Conservation (phyloP, 2,888 invertebrate species). For the Tenthredo mesomela region DNA sequence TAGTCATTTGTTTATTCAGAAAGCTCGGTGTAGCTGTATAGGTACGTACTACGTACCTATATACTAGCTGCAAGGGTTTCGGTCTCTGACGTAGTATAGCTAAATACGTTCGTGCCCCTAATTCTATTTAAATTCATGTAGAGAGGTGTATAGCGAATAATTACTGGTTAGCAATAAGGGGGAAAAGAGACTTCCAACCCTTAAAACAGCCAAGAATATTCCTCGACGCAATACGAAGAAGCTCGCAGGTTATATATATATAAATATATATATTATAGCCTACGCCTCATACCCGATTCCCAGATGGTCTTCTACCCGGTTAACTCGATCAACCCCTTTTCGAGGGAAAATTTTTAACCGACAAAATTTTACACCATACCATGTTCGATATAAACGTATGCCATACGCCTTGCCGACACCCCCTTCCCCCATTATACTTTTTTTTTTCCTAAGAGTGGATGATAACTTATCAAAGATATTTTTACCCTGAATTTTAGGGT, state of each 20-base stretch:
- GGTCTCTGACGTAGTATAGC: neutral
- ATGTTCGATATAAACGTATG: slow-evolving; percentile 7
- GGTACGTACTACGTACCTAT: neutral
- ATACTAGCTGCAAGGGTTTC: neutral
- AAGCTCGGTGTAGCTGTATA: neutral
- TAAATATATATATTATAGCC: neutral
- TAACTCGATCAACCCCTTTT: slow-evolving; percentile 17
- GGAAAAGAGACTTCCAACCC: neutral
- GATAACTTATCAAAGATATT: neutral
- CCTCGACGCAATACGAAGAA: neutral
- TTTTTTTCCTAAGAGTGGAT: neutral
- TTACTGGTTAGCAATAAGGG: slow-evolving; percentile 25
- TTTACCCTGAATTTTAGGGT: neutral
- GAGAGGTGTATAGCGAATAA: slow-evolving; percentile 44
- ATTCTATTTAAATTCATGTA: slow-evolving; percentile 43
- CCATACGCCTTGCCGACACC: neutral
- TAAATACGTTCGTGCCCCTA: slow-evolving; percentile 29
- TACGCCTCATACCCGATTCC: neutral
- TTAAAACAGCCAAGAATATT: neutral
- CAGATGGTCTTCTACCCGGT: neutral
- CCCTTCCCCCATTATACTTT: too few relatives aligned
- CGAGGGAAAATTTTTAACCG: neutral
- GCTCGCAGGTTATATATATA: neutral
- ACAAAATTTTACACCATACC: neutral
- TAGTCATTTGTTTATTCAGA: slow-evolving; percentile 44